Base-by-base conservation (phyloP, 2,888 invertebrate genomes). In the Herminia tarsipennalis region DNA sequence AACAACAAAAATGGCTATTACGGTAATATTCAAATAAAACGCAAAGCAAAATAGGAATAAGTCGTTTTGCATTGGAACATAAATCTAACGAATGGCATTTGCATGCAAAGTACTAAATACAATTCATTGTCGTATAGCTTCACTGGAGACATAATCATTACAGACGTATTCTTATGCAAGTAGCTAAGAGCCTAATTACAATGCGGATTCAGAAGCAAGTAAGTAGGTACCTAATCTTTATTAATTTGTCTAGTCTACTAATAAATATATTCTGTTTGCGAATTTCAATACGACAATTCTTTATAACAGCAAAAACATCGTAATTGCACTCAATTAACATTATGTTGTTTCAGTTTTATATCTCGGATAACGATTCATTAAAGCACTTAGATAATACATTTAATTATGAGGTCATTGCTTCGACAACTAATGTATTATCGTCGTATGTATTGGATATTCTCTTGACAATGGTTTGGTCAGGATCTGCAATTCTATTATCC, bases 11-110 rank as follows among this genome's bases (percentile, higher is more conserved):
- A 81, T 79, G 73, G 73, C 73, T 79, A 80, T 77, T 71, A 80
- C 73, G 69, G 77, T 79, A 76, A 80, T 82, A 81, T 80, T 78
- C 80, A 76, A 81, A 82, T 81, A 80, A 86, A 82, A 82, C 76
- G 76, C 66, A 77, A 78, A 83, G 78, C 80, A 70, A 81, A 83
- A 82, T 80, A 77, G 80, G 73, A 83, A 83, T 83, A 83, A 83
- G 77, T 80, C 78, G 83, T 83, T 81, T 78, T 76, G 74, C 80
- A 78, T 80, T 76, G 77, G 75, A 73, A 72, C 79, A 86, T 86
- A 86, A 86, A 86, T 86, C 81, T 75, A 70, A 67, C 70, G 76
- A 82, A 84, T 79, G 81, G 76, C 72, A 80, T 84, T 85, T 84
- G 80, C 81, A 83, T 82, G 80, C 70, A 73, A 74, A 69, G 62